Base-by-base conservation (phyloP, 2,888 invertebrate genomes). In the Deilephila elpenor region DNA sequence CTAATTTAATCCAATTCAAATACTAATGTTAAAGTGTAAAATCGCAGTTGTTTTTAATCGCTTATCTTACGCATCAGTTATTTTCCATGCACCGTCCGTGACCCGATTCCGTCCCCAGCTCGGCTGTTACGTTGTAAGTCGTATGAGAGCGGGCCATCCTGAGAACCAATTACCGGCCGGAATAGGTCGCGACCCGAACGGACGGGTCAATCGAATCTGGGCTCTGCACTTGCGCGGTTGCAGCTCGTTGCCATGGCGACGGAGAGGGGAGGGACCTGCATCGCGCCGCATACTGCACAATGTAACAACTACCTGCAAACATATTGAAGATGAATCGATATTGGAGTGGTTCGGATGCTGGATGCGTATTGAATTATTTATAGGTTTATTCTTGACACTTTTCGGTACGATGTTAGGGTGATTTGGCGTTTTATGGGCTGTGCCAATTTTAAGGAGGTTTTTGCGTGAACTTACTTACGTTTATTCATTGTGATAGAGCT, bases 171-270 rank as follows among this genome's bases (percentile, higher is more conserved):
- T 37, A 37, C n/a, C n/a, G 64, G n/a, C 37, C n/a, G n/a, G 64
- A 64, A 19, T 34, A 34, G 64, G 64, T n/a, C 7, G 37, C 29
- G 29, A 17, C 25, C 25, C 60, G 60, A 29, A 29, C 60, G 60
- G 60, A 29, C 60, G 64, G 64, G 64, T 44, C 64, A 64, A 44
- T 64, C 37, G 64, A 64, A 64, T 37, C 29, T 25, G 60, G 60
- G 64, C 64, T 20, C 37, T 64, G 64, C 37, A 64, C 44, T 44
- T 64, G 64, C 64, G 64, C 60, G 60, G 29, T 60, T 60, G 60
- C 60, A 60, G 17, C 60, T 17, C 64, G 44, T 37, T 64, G 20
- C 44, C 25, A 44, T 44, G 64, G 64, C 44, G 44, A 64, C 8
- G 44, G 20, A 4, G 3, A 5, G 60, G 29, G 29, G 11, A 4